Evolutionary conservation across 1,140 invertebrate species (phyloP).

Genomic region (Trypoxylus dichotomus): DNA sequence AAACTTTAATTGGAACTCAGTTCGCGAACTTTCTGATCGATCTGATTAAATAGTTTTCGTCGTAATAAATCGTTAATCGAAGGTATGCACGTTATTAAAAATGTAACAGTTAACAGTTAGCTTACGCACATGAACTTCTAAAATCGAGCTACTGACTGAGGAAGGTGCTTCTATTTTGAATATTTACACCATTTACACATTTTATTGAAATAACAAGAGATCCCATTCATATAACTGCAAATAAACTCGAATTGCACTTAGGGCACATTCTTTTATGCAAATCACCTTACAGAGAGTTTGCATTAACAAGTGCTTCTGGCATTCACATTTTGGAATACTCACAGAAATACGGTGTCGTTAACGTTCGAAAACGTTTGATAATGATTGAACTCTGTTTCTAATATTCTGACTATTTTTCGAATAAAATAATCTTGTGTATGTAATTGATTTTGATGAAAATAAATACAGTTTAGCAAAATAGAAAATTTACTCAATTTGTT

Average conservation of each 20-base stretch:
- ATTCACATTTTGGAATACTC: neutral
- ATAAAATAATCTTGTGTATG: too few relatives aligned
- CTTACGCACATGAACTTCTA: neutral
- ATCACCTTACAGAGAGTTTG: neutral
- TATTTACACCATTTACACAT: neutral
- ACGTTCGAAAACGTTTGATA: too few relatives aligned
- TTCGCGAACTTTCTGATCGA: slow-evolving; percentile 22
- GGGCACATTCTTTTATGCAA: neutral
- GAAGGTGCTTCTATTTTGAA: neutral
- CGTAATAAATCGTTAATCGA: neutral
- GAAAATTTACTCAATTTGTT: too few relatives aligned
- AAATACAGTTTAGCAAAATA: too few relatives aligned
- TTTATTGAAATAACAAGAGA: neutral
- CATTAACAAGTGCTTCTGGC: neutral
- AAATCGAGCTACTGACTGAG: neutral
- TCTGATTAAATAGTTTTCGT: slow-evolving; percentile 20
- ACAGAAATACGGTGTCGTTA: neutral
- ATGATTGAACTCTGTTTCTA: too few relatives aligned
- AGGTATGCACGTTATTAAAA: too few relatives aligned
- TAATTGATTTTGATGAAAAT: too few relatives aligned
- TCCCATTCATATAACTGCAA: neutral
- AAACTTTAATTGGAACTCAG: slow-evolving; percentile 20
- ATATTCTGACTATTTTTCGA: too few relatives aligned
- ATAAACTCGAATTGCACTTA: neutral
- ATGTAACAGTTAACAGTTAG: too few relatives aligned